phyloP scores from a whole-genome alignment of 2,113 vertebrate genomes.

The Saiga tatarica region DNA sequence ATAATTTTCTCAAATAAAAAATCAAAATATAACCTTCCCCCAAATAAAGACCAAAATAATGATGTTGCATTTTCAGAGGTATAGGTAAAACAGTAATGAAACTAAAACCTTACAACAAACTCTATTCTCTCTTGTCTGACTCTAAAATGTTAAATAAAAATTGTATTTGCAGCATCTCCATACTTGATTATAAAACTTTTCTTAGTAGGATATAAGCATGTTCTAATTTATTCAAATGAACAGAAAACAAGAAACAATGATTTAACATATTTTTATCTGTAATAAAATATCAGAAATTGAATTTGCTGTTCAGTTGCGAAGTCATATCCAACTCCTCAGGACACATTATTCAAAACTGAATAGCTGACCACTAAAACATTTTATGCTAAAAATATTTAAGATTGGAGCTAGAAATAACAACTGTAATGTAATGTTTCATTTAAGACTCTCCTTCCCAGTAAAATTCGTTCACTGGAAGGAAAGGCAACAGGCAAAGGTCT shows the following conservation, averaged over 20 bases:
- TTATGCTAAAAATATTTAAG: constrained; percentile 6
- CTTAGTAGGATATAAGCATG: not conserved
- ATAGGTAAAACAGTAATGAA: not conserved
- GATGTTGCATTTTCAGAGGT: not conserved
- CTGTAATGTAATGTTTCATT: not conserved
- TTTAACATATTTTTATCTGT: not conserved
- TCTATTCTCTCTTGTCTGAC: not conserved
- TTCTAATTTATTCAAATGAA: not conserved
- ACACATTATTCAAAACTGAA: not conserved
- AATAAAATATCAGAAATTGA: not conserved
- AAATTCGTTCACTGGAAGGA: not conserved
- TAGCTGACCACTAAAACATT: not conserved
- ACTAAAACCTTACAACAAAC: not conserved
- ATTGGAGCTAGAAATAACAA: not conserved
- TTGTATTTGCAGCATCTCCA: not conserved
- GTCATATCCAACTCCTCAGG: not conserved
- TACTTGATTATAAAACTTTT: not conserved
- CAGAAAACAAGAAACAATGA: not conserved
- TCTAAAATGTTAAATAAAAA: constrained; percentile 14
- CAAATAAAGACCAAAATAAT: not conserved
- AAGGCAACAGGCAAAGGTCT: not conserved
- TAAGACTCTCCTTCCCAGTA: not conserved
- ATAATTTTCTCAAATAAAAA: not conserved
- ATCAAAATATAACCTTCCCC: not conserved
- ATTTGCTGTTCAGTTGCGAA: not conserved